phyloP scores from a whole-genome alignment of 2,888 invertebrate species.

The Stenchaetothrips biformis region DNA sequence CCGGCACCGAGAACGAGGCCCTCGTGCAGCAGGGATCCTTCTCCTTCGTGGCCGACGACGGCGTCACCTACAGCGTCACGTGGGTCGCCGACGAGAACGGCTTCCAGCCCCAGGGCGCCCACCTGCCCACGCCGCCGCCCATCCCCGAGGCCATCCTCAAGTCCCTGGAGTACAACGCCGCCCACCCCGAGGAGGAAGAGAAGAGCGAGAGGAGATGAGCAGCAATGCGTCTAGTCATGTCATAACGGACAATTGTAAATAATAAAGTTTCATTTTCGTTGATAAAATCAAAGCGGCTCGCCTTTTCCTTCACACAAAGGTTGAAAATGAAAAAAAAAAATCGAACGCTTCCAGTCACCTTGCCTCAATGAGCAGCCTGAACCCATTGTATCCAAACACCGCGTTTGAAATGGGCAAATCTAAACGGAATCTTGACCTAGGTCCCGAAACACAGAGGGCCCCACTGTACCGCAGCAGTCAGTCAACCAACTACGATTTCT shows the following conservation, averaged over 20 bases:
- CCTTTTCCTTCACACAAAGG: too few species aligned
- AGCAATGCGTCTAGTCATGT: background rate
- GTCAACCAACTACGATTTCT: too few species aligned
- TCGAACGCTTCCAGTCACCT: too few species aligned
- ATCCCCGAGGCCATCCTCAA: slow-evolving; percentile 60
- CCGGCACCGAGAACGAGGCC: slow-evolving; percentile 38
- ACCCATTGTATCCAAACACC: too few species aligned
- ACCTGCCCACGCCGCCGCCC: slow-evolving; percentile 72
- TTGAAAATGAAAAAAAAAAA: too few species aligned
- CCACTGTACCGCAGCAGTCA: too few species aligned
- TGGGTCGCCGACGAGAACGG: slow-evolving; percentile 62
- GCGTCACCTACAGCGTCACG: slow-evolving; percentile 38
- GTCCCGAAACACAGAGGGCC: too few species aligned
- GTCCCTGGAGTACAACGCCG: slow-evolving; percentile 35
- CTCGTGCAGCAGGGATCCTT: slow-evolving; percentile 40
- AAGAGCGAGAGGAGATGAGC: background rate
- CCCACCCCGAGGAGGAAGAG: slow-evolving; percentile 9
- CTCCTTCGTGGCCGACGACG: slow-evolving; percentile 39
- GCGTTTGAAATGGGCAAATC: too few species aligned
- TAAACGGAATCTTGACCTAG: too few species aligned
- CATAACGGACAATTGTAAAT: background rate
- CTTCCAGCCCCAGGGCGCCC: slow-evolving; percentile 70
- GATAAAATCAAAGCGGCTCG: background rate
- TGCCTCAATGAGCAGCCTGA: too few species aligned
- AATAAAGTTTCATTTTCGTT: background rate